Conservation (phyloP, 2,797 vertebrate species). For the Pterois miles region DNA sequence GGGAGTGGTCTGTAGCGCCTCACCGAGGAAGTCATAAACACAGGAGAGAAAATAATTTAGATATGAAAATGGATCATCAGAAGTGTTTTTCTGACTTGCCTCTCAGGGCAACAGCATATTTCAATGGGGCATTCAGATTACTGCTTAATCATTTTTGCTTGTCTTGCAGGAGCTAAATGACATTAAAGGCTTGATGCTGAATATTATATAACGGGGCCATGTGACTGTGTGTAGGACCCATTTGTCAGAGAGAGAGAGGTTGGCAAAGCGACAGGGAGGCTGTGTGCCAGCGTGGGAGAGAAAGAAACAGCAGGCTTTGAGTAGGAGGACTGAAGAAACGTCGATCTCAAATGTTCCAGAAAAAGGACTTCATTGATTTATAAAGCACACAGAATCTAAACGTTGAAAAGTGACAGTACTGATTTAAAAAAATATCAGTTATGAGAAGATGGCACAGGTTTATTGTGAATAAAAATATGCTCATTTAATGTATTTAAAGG, state of each 20-base stretch:
- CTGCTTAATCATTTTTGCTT: constrained; percentile 19
- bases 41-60: background rate
- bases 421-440: background rate
- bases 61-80: background rate
- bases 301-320: constrained; percentile 54
- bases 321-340: constrained; percentile 55
- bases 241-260: constrained; percentile 21
- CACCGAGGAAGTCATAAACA: background rate
- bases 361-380: background rate
- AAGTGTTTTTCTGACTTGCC: background rate
- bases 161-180: constrained; percentile 38
- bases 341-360: constrained; percentile 32
- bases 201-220: constrained; percentile 51
- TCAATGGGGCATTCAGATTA: constrained; percentile 15
- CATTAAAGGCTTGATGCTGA: constrained; percentile 23
- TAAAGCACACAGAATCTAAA: background rate
- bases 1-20: too few relatives aligned
- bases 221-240: constrained; percentile 40
- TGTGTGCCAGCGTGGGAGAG: constrained; percentile 32
- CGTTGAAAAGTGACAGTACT: background rate
- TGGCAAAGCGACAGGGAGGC: constrained; percentile 29
- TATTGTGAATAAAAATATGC: background rate
- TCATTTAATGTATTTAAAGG: background rate
- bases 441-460: background rate
- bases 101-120: constrained; percentile 8